Conservation (phyloP, 2,888 invertebrate genomes). For the Philaethria dido region DNA sequence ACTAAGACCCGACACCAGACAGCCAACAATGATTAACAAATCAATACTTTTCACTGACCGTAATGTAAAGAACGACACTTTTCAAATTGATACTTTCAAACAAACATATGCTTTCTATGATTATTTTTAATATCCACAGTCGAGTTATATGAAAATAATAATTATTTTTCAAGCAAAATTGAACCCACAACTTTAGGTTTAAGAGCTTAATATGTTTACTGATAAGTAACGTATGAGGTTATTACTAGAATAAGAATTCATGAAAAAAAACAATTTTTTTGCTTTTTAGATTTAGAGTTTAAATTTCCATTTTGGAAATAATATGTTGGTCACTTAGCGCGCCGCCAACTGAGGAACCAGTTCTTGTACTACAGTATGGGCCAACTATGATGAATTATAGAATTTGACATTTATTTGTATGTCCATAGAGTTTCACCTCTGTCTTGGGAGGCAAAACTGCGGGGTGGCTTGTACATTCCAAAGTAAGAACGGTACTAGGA, state of each 20-base stretch:
- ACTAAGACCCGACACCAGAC: background rate
- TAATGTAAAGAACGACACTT: slow-evolving; percentile 27
- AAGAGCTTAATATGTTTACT: slow-evolving; percentile 35
- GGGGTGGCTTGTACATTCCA: slow-evolving; percentile 40
- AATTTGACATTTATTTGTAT: slow-evolving; percentile 14
- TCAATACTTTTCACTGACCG: slow-evolving; percentile 27
- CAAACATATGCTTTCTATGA: slow-evolving; percentile 31
- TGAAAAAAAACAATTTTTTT: too few relatives aligned
- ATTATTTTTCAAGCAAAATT: slow-evolving; percentile 18
- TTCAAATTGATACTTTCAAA: slow-evolving; percentile 35
- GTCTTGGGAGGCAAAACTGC: background rate
- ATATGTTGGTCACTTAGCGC: slow-evolving; percentile 58
- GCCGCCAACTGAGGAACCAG: slow-evolving; percentile 64
- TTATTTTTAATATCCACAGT: slow-evolving; percentile 36
- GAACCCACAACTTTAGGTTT: slow-evolving; percentile 29
- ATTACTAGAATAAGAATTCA: slow-evolving; percentile 47
- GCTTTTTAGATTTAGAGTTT: slow-evolving; percentile 41
- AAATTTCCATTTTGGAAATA: slow-evolving; percentile 38
- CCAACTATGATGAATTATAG: slow-evolving; percentile 4
- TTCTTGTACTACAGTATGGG: slow-evolving; percentile 66
- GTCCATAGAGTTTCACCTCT: slow-evolving; percentile 11
- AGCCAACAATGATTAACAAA: slow-evolving; percentile 12
- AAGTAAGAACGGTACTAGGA: slow-evolving; percentile 42
- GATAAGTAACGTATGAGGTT: slow-evolving; percentile 36
- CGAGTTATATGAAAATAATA: slow-evolving; percentile 15